phyloP scores from a whole-genome alignment of 2,888 invertebrate genomes.

The Melanchra persicariae region DNA sequence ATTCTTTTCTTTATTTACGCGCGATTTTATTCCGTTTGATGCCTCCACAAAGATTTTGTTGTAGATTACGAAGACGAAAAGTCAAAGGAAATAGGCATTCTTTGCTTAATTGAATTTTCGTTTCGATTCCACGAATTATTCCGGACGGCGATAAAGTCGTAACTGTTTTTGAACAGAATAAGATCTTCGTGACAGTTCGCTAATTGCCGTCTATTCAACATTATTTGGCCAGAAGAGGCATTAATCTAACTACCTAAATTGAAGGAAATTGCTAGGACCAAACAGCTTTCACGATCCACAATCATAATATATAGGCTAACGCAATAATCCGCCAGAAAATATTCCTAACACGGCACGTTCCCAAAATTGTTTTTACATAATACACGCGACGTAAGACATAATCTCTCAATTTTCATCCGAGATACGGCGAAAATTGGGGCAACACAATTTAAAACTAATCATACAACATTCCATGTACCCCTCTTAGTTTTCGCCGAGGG shows the following conservation, averaged over 20 bases:
- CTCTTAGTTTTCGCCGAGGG: conserved; percentile 57
- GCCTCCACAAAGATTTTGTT: conserved; percentile 46
- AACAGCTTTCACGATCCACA: background rate
- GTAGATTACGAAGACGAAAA: conserved; percentile 44
- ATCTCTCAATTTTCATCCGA: conserved; percentile 60
- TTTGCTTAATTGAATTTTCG: conserved; percentile 52
- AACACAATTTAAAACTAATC: conserved; percentile 73
- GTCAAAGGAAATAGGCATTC: conserved; percentile 42
- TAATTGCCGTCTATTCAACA: conserved; percentile 35
- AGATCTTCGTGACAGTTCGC: conserved; percentile 5
- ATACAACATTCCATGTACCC: conserved; percentile 59
- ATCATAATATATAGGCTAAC: background rate
- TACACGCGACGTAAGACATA: conserved; percentile 52
- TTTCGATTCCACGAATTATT: conserved; percentile 30
- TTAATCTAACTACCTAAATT: background rate
- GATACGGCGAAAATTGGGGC: conserved; percentile 64
- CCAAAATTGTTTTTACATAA: conserved; percentile 53
- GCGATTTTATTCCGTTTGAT: conserved; percentile 36
- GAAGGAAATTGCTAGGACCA: background rate
- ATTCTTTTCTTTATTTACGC: conserved; percentile 47
- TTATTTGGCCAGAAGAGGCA: background rate
- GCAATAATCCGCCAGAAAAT: conserved; percentile 19
- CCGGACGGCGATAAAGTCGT: conserved; percentile 11
- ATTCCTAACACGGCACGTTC: conserved; percentile 25
- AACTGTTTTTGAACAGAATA: conserved; percentile 19